Percentiles rank a stretch among this genome's conserved stretches.
Conservation (phyloP, 2,113 vertebrate genomes). For the Trogon melanurus region DNA sequence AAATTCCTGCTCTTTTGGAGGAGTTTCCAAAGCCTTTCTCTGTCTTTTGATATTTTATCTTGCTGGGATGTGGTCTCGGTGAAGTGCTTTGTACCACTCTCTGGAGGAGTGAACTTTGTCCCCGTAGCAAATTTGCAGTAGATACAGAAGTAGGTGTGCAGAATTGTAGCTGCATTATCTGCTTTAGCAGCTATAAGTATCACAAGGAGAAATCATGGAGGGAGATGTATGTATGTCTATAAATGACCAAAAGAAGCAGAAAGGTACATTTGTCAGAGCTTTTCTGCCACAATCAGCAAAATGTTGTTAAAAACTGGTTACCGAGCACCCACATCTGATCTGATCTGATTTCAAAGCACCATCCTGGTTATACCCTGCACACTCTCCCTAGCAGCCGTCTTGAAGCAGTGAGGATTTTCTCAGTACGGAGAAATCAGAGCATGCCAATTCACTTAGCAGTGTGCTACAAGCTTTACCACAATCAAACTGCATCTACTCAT, state of each 20-base stretch:
- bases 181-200: constrained; percentile 18
- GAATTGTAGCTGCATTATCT: constrained; percentile 42
- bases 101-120: neutral
- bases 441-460: neutral
- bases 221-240: neutral
- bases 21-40: neutral
- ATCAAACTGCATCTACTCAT: neutral
- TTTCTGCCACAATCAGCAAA: constrained; percentile 14
- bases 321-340: neutral
- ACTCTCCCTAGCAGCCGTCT: neutral
- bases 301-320: constrained; percentile 39
- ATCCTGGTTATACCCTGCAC: neutral
- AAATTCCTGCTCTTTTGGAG: neutral
- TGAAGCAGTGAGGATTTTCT: neutral
- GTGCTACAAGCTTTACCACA: accelerated
- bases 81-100: neutral
- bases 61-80: neutral
- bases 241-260: constrained; percentile 17
- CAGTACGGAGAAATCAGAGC: neutral
- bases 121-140: neutral
- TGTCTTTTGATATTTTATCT: neutral
- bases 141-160: neutral
- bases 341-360: neutral
- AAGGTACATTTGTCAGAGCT: neutral
- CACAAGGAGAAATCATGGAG: neutral